phyloP scores from a whole-genome alignment of 2,888 invertebrate genomes.

The Chironomus riparius region DNA sequence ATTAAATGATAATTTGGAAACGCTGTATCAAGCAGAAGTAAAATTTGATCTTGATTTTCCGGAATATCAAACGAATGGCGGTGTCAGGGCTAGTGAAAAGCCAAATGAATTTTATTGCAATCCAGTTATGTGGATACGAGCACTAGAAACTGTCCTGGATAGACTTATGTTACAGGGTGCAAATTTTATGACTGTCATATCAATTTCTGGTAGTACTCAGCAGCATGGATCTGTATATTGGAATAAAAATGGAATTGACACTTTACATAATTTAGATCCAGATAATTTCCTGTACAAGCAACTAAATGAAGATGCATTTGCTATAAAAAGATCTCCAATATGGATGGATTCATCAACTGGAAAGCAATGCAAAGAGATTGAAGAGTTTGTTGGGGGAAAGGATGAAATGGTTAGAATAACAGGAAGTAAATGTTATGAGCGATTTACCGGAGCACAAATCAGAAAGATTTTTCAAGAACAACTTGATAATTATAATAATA shows the following conservation, averaged over 20 bases:
- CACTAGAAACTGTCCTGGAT: slow-evolving; percentile 83
- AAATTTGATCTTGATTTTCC: slow-evolving; percentile 87
- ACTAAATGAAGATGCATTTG: slow-evolving; percentile 65
- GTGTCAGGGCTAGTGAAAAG: slow-evolving; percentile 46
- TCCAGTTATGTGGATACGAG: slow-evolving; percentile 91
- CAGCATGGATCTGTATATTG: slow-evolving; percentile 98
- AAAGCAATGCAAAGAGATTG: slow-evolving; percentile 65
- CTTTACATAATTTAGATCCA: slow-evolving; percentile 57
- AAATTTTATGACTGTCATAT: slow-evolving; percentile 71
- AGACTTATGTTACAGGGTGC: slow-evolving; percentile 70
- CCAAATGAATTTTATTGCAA: slow-evolving; percentile 59
- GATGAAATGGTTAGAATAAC: slow-evolving; percentile 38
- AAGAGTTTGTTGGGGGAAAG: slow-evolving; percentile 65
- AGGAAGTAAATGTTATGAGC: slow-evolving; percentile 42
- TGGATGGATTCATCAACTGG: slow-evolving; percentile 89
- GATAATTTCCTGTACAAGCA: slow-evolving; percentile 75
- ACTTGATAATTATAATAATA: slow-evolving; percentile 59
- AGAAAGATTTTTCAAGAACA: slow-evolving; percentile 71
- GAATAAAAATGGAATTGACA: slow-evolving; percentile 63
- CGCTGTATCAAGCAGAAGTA: slow-evolving; percentile 70
- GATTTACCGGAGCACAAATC: slow-evolving; percentile 89
- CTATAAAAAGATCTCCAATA: slow-evolving; percentile 71
- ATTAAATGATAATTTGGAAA: slow-evolving; percentile 60
- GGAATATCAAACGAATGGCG: slow-evolving; percentile 64
- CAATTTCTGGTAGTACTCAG: slow-evolving; percentile 88